Conservation (phyloP, 2,888 invertebrate species). For the Smittia sp. region DNA sequence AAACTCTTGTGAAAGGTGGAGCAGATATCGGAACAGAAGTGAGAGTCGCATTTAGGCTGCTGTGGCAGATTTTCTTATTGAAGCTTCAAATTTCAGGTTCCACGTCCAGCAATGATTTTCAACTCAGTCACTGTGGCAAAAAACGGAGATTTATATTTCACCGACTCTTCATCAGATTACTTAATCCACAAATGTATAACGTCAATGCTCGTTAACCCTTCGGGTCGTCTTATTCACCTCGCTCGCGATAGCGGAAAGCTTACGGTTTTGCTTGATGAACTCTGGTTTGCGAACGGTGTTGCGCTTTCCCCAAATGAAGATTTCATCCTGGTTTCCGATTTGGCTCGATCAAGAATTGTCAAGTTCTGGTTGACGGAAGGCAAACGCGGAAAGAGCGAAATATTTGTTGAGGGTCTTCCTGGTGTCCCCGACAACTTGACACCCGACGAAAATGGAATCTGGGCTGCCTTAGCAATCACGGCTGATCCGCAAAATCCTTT, state of each 20-base stretch:
- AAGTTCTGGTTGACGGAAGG: conserved; percentile 78
- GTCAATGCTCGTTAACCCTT: conserved; percentile 64
- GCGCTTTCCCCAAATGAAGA: conserved; percentile 76
- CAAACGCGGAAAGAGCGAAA: conserved; percentile 72
- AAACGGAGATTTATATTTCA: conserved; percentile 85
- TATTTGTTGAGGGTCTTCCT: conserved; percentile 78
- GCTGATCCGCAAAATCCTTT: conserved; percentile 61
- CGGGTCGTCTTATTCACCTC: conserved; percentile 81
- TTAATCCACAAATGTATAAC: conserved; percentile 70
- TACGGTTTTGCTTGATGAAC: conserved; percentile 68
- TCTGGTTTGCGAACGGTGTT: conserved; percentile 88
- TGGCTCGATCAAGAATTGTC: conserved; percentile 61
- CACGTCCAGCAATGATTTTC: conserved; percentile 61
- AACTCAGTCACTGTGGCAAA: conserved; percentile 74
- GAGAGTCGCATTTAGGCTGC: neutral
- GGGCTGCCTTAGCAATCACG: conserved; percentile 60
- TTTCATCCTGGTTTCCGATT: conserved; percentile 77
- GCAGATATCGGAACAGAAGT: conserved; percentile 56
- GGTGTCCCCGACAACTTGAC: conserved; percentile 55
- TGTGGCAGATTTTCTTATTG: conserved; percentile 54
- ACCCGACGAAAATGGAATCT: conserved; percentile 65
- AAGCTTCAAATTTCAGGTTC: conserved; percentile 58
- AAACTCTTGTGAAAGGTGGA: conserved; percentile 63
- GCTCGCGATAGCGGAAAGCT: conserved; percentile 74
- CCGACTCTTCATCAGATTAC: conserved; percentile 77